These are phyloP conservation scores for Crepidodera aurea DNA, from an alignment of 2,888 invertebrate genomes.

Conservation along the genomic window DNA sequence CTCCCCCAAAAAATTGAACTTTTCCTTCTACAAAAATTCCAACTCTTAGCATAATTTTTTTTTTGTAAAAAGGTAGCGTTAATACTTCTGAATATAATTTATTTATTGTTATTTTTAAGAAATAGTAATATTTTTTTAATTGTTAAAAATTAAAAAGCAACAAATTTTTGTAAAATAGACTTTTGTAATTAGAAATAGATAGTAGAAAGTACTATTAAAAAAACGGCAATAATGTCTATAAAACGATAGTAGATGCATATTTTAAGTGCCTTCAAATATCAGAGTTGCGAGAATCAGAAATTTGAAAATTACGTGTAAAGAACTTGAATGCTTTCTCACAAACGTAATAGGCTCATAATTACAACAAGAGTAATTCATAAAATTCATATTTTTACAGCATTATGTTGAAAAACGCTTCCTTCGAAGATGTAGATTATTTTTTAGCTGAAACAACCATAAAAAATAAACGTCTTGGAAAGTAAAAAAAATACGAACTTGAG, in stretches of 20 bases:
- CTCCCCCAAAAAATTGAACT: not conserved
- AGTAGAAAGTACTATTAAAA: conserved; percentile 35
- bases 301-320: conserved; percentile 1
- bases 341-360: too few relatives aligned
- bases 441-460: too few relatives aligned
- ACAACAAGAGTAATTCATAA: too few relatives aligned
- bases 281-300: conserved; percentile 15
- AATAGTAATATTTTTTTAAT: conserved; percentile 43
- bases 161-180: conserved; percentile 38
- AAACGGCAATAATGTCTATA: conserved; percentile 36
- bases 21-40: conserved; percentile 16
- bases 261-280: conserved; percentile 39
- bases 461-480: too few relatives aligned
- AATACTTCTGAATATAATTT: conserved; percentile 39
- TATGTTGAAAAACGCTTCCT: too few relatives aligned
- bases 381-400: too few relatives aligned
- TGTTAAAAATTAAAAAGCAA: conserved; percentile 36
- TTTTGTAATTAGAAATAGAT: conserved; percentile 35
- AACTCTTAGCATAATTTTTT: conserved; percentile 23
- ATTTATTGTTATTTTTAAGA: conserved; percentile 44
- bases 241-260: conserved; percentile 37
- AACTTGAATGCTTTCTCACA: conserved; percentile 1
- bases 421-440: too few relatives aligned
- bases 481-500: too few relatives aligned
- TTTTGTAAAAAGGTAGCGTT: conserved; percentile 42